A percentile compares a stretch with the other conserved stretches of the same genome.
phyloP scores from a whole-genome alignment of 2,888 invertebrate genomes.

The Hydrotaea diabolus region DNA sequence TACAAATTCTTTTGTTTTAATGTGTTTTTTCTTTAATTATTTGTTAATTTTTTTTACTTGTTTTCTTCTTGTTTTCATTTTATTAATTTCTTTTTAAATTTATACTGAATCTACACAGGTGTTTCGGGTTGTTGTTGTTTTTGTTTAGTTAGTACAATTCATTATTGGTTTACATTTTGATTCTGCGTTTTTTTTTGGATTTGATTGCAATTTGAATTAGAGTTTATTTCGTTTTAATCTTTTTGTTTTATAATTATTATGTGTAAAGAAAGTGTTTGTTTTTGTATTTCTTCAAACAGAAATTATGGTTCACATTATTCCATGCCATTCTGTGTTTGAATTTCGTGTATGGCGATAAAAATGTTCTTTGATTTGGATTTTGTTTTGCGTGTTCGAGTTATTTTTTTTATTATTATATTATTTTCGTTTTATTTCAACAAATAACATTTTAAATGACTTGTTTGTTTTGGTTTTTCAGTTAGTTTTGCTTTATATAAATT shows the following conservation, averaged over 20 bases:
- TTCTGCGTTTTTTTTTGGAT: constrained; percentile 20
- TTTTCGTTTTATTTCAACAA: constrained; percentile 48
- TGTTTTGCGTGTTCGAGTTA: no score
- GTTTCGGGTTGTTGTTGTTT: constrained; percentile 46
- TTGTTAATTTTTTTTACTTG: constrained; percentile 32
- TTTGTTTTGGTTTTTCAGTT: constrained; percentile 35
- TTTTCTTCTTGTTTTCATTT: constrained; percentile 10
- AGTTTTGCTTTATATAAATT: constrained; percentile 40
- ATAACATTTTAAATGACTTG: constrained; percentile 55
- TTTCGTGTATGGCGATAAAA: background rate
- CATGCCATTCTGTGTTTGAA: background rate
- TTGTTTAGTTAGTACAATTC: constrained; percentile 8
- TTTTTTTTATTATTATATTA: constrained; percentile 18
- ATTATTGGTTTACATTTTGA: constrained; percentile 1
- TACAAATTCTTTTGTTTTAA: constrained; percentile 51
- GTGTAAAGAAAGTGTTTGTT: background rate
- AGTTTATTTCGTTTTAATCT: constrained; percentile 9
- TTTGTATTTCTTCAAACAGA: background rate
- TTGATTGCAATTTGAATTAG: constrained; percentile 29
- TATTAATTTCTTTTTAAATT: constrained; percentile 40
- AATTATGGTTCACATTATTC: background rate
- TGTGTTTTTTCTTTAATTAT: constrained; percentile 3
- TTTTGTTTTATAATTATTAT: background rate
- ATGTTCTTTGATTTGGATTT: background rate
- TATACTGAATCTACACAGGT: constrained; percentile 61